A percentile compares a stretch with the other conserved stretches of the same genome.
Evolutionary conservation across 2,888 invertebrate genomes (phyloP).

Genomic region (Heliconius ismenius): DNA sequence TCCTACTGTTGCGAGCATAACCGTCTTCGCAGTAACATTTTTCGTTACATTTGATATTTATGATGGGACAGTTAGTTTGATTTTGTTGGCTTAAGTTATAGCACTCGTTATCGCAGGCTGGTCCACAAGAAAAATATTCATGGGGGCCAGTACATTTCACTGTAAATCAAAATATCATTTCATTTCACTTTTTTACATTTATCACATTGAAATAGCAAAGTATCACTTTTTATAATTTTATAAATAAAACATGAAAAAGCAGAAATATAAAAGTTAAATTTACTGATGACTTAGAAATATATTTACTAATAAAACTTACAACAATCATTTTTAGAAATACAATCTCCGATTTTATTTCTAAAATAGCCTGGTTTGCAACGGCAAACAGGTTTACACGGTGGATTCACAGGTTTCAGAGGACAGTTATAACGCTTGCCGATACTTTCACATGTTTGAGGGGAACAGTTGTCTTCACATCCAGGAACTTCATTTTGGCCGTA

Average conservation of each 20-base stretch:
- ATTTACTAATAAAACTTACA: constrained; percentile 44
- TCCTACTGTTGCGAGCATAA: constrained; percentile 52
- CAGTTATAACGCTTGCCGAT: constrained; percentile 43
- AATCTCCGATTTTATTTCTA: constrained; percentile 47
- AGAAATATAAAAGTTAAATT: too few relatives aligned
- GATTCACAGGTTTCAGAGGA: constrained; percentile 30
- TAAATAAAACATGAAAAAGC: too few relatives aligned
- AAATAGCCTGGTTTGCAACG: constrained; percentile 52
- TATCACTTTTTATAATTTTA: too few relatives aligned
- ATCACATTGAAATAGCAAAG: too few relatives aligned
- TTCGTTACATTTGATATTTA: constrained; percentile 51
- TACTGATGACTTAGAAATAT: neutral
- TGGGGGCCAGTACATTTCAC: constrained; percentile 51
- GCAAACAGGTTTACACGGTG: constrained; percentile 46
- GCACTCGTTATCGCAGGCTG: constrained; percentile 61
- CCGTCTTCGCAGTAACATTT: constrained; percentile 58
- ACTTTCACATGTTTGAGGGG: constrained; percentile 46
- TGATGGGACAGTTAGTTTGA: constrained; percentile 55
- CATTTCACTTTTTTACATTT: too few relatives aligned
- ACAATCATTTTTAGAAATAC: constrained; percentile 50
- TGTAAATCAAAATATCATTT: constrained; percentile 39
- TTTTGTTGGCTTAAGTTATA: constrained; percentile 51
- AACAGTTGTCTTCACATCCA: constrained; percentile 27
- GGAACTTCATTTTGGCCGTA: constrained; percentile 34
- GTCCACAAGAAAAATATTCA: constrained; percentile 57